Evolutionary conservation across 1,140 invertebrate genomes (phyloP).

Genomic region (Dermatophagoides farinae): DNA sequence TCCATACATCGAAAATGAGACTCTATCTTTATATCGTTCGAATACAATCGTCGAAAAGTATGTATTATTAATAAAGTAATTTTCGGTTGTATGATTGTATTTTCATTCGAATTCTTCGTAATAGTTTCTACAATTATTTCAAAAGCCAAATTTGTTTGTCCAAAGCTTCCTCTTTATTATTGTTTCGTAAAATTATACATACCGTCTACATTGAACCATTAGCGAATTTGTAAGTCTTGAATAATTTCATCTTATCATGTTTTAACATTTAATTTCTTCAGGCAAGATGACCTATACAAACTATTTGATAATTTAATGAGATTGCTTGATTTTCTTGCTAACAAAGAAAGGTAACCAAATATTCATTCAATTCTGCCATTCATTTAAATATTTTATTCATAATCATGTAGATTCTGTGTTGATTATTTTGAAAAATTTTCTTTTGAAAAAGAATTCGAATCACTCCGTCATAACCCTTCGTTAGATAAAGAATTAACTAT

Average conservation of each 20-base stretch:
- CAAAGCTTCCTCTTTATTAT: not conserved
- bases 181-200: not conserved
- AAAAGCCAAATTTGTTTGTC: not conserved
- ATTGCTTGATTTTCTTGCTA: not conserved
- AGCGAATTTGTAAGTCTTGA: not conserved
- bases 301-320: not conserved
- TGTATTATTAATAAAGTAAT: not conserved
- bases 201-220: not conserved
- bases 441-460: slow-evolving; percentile 5
- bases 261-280: not conserved
- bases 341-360: not conserved
- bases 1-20: slow-evolving; percentile 2
- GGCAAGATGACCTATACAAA: not conserved
- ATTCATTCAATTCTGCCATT: not conserved
- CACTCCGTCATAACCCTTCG: not conserved
- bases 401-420: not conserved
- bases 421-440: slow-evolving; percentile 5
- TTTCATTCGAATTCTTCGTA: not conserved
- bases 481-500: not conserved
- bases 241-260: not conserved
- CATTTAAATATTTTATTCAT: not conserved
- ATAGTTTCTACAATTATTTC: slow-evolving; percentile 1
- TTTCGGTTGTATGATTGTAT: not conserved
- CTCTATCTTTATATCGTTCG: not conserved
- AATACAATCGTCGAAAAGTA: not conserved